These are phyloP conservation scores for Aplidium turbinatum DNA, from an alignment of 23 tunicate genomes.

Conservation along the genomic window DNA sequence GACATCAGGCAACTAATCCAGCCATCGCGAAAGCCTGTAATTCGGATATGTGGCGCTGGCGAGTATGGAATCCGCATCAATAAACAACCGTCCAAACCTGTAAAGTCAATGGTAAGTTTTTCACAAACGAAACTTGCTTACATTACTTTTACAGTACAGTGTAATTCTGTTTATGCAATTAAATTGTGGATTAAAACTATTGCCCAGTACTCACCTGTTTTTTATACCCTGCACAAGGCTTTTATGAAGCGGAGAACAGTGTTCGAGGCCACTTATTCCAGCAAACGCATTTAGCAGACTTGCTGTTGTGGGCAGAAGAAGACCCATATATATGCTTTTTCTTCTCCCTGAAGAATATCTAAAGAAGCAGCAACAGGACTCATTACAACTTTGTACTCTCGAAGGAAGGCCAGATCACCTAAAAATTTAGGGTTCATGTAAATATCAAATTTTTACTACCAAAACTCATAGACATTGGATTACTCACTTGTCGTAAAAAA, in stretches of 20 bases:
- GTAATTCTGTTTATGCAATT: background rate
- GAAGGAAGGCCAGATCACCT: conserved; percentile 20
- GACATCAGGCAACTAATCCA: conserved; percentile 20
- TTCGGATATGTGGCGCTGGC: conserved; percentile 22
- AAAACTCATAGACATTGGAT: background rate
- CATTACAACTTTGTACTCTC: conserved; percentile 21
- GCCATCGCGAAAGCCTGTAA: conserved; percentile 16
- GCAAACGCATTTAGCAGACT: conserved; percentile 14
- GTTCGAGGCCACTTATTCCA: background rate
- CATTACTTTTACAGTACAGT: conserved; percentile 5
- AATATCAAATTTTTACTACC: background rate
- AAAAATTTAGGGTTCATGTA: background rate
- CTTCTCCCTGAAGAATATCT: conserved; percentile 27
- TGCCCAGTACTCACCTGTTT: conserved; percentile 18
- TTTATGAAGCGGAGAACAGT: conserved; percentile 23
- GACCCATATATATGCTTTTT: conserved; percentile 31
- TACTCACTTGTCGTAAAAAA: conserved; percentile 18
- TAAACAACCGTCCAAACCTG: conserved; percentile 16
- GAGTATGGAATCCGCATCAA: conserved; percentile 13
- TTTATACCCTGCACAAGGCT: conserved; percentile 18
- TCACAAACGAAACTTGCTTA: background rate
- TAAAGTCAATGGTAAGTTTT: conserved; percentile 10
- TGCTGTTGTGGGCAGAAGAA: conserved; percentile 14
- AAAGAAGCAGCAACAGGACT: conserved; percentile 22
- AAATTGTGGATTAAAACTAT: too few relatives aligned